Evolutionary conservation across 2,113 vertebrate genomes (phyloP).

Genomic region (Tricholaema leucomelas): DNA sequence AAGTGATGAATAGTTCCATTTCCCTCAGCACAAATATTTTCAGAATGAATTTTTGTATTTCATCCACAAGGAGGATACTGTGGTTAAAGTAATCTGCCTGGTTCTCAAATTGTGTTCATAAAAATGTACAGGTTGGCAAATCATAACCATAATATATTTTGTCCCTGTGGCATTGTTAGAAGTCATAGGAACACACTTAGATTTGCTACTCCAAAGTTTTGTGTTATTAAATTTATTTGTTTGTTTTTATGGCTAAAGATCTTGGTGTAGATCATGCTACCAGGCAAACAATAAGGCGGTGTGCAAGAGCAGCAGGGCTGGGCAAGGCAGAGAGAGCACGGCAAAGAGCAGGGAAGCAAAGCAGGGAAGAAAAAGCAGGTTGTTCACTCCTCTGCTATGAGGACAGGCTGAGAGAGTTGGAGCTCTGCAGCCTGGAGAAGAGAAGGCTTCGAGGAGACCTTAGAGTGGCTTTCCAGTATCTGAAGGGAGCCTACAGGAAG

Average conservation of each 20-base stretch:
- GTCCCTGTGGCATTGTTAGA: not conserved
- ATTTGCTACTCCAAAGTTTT: not conserved
- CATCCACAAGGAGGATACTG: not conserved
- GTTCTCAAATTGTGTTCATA: not conserved
- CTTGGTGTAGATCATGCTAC: not conserved
- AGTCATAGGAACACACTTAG: not conserved
- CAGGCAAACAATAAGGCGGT: no score
- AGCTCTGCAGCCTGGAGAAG: no score
- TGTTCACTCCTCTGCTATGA: no score
- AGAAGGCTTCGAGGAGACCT: no score
- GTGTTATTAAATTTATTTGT: not conserved
- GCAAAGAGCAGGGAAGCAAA: no score
- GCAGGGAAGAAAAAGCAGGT: no score
- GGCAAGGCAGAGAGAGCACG: no score
- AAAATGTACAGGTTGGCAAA: not conserved
- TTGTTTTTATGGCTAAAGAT: not conserved
- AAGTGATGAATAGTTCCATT: not conserved
- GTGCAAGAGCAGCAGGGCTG: no score
- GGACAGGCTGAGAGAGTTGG: no score
- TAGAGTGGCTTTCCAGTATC: no score
- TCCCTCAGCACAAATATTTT: conserved; percentile 4
- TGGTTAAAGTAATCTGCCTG: not conserved
- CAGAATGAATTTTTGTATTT: not conserved
- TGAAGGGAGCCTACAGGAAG: no score
- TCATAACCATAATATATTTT: not conserved